Conservation (phyloP, 64 coral and sea anemone genomes). For the Montipora cactus region DNA sequence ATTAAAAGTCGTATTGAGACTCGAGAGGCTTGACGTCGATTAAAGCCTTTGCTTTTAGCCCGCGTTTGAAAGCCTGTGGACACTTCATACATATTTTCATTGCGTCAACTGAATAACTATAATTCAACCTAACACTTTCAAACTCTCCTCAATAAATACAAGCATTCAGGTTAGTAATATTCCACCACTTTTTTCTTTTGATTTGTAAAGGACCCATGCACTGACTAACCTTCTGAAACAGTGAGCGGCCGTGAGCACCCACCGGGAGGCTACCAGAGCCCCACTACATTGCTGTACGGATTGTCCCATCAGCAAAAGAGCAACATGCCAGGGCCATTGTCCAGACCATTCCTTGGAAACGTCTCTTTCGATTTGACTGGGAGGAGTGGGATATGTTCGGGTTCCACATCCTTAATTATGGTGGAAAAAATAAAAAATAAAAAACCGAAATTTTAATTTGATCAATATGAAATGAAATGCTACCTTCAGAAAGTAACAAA, state of each 20-base stretch:
- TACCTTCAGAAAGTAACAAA: too few relatives aligned
- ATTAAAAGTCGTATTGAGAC: too few relatives aligned
- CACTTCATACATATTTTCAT: too few relatives aligned
- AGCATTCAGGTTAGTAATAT: too few relatives aligned
- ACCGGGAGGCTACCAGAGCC: constrained; percentile 66
- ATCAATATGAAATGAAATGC: neutral
- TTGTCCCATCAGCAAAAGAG: constrained; percentile 62
- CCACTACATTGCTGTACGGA: constrained; percentile 73
- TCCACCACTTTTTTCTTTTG: neutral
- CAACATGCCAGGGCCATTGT: constrained; percentile 90
- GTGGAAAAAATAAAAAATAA: neutral
- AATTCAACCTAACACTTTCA: too few relatives aligned
- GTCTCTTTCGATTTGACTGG: neutral
- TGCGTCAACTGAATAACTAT: too few relatives aligned
- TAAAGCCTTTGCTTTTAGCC: too few relatives aligned
- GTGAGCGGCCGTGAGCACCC: constrained; percentile 84
- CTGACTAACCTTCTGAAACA: constrained; percentile 78
- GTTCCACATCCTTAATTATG: constrained; percentile 5
- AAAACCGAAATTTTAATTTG: neutral
- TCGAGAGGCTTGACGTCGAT: too few relatives aligned
- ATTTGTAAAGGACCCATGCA: neutral
- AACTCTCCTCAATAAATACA: too few relatives aligned
- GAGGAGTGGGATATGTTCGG: neutral
- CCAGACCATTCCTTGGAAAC: constrained; percentile 46
- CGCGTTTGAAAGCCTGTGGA: too few relatives aligned